These are phyloP conservation scores for Probaryconus sp. DNA, from an alignment of 1,140 invertebrate species.

Conservation along the genomic window DNA sequence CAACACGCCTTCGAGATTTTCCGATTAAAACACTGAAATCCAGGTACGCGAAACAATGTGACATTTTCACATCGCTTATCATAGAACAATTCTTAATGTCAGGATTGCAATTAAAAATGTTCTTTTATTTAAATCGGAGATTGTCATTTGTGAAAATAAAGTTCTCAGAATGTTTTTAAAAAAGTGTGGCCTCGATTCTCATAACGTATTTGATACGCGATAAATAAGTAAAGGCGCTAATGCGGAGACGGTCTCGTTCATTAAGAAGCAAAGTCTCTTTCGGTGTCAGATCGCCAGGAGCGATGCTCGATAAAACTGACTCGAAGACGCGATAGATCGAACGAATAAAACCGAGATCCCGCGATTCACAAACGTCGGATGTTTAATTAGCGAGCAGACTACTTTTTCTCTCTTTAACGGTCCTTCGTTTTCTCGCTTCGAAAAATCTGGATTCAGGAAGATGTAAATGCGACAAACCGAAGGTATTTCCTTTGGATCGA, in stretches of 20 bases:
- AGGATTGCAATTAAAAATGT: slow-evolving; percentile 26
- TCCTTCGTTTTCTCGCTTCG: slow-evolving; percentile 35
- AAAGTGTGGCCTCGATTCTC: slow-evolving; percentile 10
- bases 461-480: slow-evolving; percentile 40
- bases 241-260: slow-evolving; percentile 12
- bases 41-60: slow-evolving; percentile 24
- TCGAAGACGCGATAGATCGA: slow-evolving; percentile 25
- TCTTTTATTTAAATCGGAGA: no score
- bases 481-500: no score
- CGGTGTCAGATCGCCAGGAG: slow-evolving; percentile 29
- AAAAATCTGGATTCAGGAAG: no score
- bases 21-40: slow-evolving; percentile 20
- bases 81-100: slow-evolving; percentile 16
- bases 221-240: slow-evolving; percentile 17
- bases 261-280: slow-evolving; percentile 22
- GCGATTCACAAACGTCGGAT: slow-evolving; percentile 44
- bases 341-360: slow-evolving; percentile 19
- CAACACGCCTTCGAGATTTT: no score
- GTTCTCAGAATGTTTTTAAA: no score
- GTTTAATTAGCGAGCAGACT: slow-evolving; percentile 40
- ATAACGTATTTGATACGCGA: slow-evolving; percentile 23
- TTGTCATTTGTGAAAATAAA: no score
- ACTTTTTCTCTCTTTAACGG: slow-evolving; percentile 43
- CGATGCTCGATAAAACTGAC: slow-evolving; percentile 46
- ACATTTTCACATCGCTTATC: slow-evolving; percentile 26